Evolutionary conservation across 1,140 invertebrate species (phyloP).

Genomic region (Galendromus occidentalis): DNA sequence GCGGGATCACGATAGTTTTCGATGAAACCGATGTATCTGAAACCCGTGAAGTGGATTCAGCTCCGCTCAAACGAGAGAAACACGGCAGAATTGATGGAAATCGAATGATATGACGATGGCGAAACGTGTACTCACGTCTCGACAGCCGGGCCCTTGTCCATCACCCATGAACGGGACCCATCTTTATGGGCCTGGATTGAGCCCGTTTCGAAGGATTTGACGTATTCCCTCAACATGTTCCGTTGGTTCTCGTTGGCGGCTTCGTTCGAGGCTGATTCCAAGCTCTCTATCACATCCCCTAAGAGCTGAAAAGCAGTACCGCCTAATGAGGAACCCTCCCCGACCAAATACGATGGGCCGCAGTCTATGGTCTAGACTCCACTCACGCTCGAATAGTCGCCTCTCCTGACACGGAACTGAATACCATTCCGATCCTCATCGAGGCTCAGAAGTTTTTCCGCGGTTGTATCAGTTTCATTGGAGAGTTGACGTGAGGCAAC

Average conservation of each 20-base stretch:
- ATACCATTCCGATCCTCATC: constrained; percentile 38
- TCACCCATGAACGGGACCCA: constrained; percentile 71
- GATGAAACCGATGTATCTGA: constrained; percentile 77
- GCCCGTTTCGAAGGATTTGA: constrained; percentile 59
- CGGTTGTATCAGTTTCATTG: constrained; percentile 41
- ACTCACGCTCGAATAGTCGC: constrained; percentile 67
- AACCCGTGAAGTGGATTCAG: constrained; percentile 18
- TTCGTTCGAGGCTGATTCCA: constrained; percentile 28
- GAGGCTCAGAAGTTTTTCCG: too few relatives aligned
- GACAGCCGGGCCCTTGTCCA: constrained; percentile 70
- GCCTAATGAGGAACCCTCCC: too few relatives aligned
- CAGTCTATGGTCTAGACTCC: too few relatives aligned
- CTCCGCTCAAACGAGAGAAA: too few relatives aligned
- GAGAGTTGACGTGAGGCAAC: constrained; percentile 36
- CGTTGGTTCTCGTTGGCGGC: constrained; percentile 58
- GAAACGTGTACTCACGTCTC: constrained; percentile 41
- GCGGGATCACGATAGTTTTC: constrained; percentile 83
- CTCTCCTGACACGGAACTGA: constrained; percentile 51
- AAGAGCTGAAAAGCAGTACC: not conserved
- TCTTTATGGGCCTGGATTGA: constrained; percentile 73
- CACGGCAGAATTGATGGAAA: too few relatives aligned
- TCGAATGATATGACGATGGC: not conserved
- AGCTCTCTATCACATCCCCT: not conserved
- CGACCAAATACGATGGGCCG: too few relatives aligned
- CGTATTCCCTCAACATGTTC: constrained; percentile 67